Evolutionary conservation across 2,888 invertebrate genomes (phyloP), one percentile per base, ranked within the genome.

Genomic region (Eledona agricola): DNA sequence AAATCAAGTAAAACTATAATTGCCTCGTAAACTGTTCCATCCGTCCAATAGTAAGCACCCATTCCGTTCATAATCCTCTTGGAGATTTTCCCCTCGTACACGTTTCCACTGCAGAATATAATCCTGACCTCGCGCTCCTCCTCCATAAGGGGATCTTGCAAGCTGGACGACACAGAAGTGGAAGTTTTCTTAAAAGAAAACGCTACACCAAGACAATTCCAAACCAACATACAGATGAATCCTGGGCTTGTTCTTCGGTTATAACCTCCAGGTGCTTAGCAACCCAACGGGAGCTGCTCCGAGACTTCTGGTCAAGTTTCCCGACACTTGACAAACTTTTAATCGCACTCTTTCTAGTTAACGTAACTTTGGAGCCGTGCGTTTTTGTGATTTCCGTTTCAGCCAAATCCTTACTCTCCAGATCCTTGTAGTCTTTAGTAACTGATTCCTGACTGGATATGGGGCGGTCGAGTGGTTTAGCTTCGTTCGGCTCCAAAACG

Each of bases 21-120:
- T 26, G 65, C 83, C 67, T 80, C 73, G 62, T 83, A 85, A 16
- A 77, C 67, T 1, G 81, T 79, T 26, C 84, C 84, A 67, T 84
- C 79, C 1, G 76, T 70, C 85, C 84, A 85, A 43, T 73, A 75
- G 66, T 80, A 84, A 2, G 75, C 75, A 2, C 85, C 85, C 56
- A 78, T 73, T 1, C 84, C 84, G 58, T 84, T 76, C 81, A 85
- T 83, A 57, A 80, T 72, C 64, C 79, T 80, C 69, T 78, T 78
- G 9, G 78, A 79, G 42, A 82, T 74, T 20, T 75, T 69, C 11
- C 85, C 85, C 66, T 79, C 79, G 60, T 83, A 85, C 1, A 72
- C 40, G 64, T 84, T 84, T 5, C 81, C 82, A 67, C 83, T 85
- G 55, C 72, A 75, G 59, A 84, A 85, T 49, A 55, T 71, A 37